These are phyloP conservation scores for Ferdinandea cuprea DNA, from an alignment of 2,888 invertebrate genomes.

Conservation along the genomic window DNA sequence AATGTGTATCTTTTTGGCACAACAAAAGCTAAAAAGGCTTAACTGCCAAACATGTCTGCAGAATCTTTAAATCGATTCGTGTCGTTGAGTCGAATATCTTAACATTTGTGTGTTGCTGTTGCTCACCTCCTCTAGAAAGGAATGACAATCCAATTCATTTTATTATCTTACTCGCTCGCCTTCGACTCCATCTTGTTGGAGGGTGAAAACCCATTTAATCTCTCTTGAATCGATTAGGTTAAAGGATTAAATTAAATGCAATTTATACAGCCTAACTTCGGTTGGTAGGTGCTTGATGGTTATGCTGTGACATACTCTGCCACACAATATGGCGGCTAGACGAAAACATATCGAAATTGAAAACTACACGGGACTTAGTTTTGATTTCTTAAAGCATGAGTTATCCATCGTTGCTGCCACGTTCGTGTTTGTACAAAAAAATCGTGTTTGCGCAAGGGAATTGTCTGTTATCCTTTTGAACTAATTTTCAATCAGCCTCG, in stretches of 20 bases:
- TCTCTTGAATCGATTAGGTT: constrained; percentile 50
- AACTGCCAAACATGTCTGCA: not conserved
- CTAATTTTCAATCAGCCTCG: constrained; percentile 52
- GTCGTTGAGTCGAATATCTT: constrained; percentile 16
- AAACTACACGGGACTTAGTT: constrained; percentile 13
- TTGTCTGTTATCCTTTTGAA: constrained; percentile 69
- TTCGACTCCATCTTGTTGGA: not conserved
- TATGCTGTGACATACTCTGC: constrained; percentile 11
- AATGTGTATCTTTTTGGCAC: not conserved
- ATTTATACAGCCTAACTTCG: constrained; percentile 31
- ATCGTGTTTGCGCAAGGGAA: too few relatives aligned
- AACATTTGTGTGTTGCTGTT: constrained; percentile 21
- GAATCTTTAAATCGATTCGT: constrained; percentile 40
- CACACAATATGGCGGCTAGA: constrained; percentile 44
- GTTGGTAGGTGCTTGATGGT: not conserved
- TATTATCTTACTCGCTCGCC: constrained; percentile 1
- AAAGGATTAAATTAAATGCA: constrained; percentile 58
- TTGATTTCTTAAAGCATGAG: not conserved
- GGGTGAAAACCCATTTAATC: constrained; percentile 30
- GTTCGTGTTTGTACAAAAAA: constrained; percentile 63
- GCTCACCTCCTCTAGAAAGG: not conserved
- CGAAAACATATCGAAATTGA: constrained; percentile 10
- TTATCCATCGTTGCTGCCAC: too few relatives aligned
- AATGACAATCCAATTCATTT: constrained; percentile 49
- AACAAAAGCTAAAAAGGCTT: constrained; percentile 1